Base-by-base conservation (phyloP, 2,797 vertebrate species). In the Australoheros facetus region DNA sequence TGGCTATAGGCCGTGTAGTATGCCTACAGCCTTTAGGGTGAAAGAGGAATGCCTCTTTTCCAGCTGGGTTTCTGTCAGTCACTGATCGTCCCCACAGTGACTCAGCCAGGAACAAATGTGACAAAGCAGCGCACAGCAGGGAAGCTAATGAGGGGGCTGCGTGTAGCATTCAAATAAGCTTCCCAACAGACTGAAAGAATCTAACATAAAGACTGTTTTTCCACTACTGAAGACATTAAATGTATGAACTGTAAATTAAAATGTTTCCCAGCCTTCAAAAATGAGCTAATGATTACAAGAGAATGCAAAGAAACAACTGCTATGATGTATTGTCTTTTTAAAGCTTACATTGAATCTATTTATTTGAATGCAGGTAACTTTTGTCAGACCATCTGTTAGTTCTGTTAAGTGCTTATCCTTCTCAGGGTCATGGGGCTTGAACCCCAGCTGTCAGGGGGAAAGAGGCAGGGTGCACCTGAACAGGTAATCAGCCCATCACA, bases 31-130 rank as follows among this genome's bases (percentile, higher is more conserved):
- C 42, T 66, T 79, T 30, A 5, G 58, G 55, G 60, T 55, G 37
- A 79, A 56, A 19, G 45, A 39, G 51, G 62, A 54, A 80, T 59
- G 54, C 72, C 78, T 81, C 56, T 79, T 70, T 53, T 79, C 17
- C 80, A 82, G 75, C 76, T 70, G 69, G 28, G 72, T 85, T 64
- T 79, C 80, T 64, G 58, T 71, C 81, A 83, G 45, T 79, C 59
- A 17, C 58, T 69, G 74, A 71, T 84, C 59, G 55, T 70, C 11
- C 56, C 86, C 54, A 69, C 56, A 17, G 78, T 66, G 73, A 78
- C 77, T 81, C 83, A 80, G 82, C 73, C 11, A 58, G 83, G 32
- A 81, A 75, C 84, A 78, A 74, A 81, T 85, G 69, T 83, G 42
- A 83, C 79, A 82, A 85, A 89, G 80, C 79, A 79, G 16, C 1